Conservation (phyloP, 2,888 invertebrate genomes). For the Tetanocera ferruginea region DNA sequence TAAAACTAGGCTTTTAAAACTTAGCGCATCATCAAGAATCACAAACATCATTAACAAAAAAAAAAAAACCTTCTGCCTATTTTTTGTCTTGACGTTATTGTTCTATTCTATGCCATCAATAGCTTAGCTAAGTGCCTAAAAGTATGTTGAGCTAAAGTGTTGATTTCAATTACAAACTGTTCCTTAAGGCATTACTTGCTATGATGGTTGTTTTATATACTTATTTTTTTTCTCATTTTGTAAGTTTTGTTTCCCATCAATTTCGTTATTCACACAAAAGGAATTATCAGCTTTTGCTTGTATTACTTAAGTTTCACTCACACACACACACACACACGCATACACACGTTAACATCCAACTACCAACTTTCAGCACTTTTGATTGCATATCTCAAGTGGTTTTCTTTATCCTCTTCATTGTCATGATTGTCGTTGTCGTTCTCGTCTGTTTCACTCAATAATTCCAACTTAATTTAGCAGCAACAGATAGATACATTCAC, state of each 20-base stretch:
- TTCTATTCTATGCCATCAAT: too few relatives aligned
- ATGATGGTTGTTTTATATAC: too few relatives aligned
- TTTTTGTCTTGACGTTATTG: too few relatives aligned
- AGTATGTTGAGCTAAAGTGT: background rate
- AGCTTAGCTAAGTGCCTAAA: background rate
- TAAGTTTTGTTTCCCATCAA: background rate
- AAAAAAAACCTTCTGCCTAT: too few relatives aligned
- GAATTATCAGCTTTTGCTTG: slow-evolving; percentile 16
- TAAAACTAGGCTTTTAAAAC: too few relatives aligned
- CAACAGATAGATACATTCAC: background rate
- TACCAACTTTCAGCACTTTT: background rate
- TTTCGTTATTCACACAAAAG: background rate
- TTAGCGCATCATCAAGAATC: too few relatives aligned
- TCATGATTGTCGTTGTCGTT: slow-evolving; percentile 7
- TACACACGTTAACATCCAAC: background rate
- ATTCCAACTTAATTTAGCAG: slow-evolving; percentile 8
- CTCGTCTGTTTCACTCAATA: background rate
- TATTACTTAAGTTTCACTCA: background rate
- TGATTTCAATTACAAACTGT: background rate
- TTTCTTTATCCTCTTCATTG: slow-evolving; percentile 23
- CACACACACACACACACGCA: background rate
- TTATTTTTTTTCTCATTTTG: background rate
- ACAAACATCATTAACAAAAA: too few relatives aligned
- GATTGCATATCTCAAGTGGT: slow-evolving; percentile 23
- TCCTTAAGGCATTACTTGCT: background rate